Evolutionary conservation across 1,140 invertebrate genomes (phyloP).

Genomic region (Limonius californicus): DNA sequence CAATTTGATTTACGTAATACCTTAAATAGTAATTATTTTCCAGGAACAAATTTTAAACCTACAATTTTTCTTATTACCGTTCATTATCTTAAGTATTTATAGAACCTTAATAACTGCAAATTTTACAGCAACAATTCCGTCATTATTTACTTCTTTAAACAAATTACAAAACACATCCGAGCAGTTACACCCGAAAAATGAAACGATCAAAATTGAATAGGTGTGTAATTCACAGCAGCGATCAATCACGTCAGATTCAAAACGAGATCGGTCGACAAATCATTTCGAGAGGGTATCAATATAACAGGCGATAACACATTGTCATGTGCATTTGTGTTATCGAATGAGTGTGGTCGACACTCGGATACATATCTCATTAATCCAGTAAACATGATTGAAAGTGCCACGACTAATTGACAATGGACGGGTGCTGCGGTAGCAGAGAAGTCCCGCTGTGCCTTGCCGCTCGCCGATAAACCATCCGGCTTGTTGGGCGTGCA

Average conservation of each 20-base stretch:
- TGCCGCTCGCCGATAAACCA: background rate
- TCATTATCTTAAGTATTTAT: too few species aligned
- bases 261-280: background rate
- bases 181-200: too few species aligned
- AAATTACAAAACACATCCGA: too few species aligned
- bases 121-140: too few species aligned
- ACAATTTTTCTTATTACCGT: too few species aligned
- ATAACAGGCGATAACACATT: background rate
- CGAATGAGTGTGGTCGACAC: slow-evolving; percentile 16
- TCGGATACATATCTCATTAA: slow-evolving; percentile 24
- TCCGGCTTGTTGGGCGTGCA: background rate
- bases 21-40: too few species aligned
- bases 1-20: too few species aligned
- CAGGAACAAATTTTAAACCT: too few species aligned
- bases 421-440: background rate
- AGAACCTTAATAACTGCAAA: too few species aligned
- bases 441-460: background rate
- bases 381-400: slow-evolving; percentile 21
- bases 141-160: too few species aligned
- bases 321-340: background rate
- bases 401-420: background rate
- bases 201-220: too few species aligned
- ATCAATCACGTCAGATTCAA: background rate
- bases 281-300: background rate
- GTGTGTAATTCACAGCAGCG: background rate